Evolutionary conservation across 2,888 invertebrate species (phyloP).

Genomic region (Lobophora halterata): DNA sequence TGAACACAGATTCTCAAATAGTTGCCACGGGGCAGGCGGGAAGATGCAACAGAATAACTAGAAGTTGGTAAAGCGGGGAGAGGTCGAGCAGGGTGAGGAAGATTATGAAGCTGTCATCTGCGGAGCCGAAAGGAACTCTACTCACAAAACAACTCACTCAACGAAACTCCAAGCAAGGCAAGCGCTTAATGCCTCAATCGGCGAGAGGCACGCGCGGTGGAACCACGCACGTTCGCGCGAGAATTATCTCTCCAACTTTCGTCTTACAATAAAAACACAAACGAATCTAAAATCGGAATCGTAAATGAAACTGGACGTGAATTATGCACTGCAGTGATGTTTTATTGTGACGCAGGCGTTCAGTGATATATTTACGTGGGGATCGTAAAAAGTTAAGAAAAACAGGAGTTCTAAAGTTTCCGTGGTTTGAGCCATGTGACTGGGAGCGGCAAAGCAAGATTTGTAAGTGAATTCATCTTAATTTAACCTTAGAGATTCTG

Average conservation of each 20-base stretch:
- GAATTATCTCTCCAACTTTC: conserved; percentile 27
- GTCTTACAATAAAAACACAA: conserved; percentile 37
- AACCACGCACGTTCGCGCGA: conserved; percentile 36
- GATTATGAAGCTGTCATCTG: conserved; percentile 70
- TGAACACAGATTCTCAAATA: no score
- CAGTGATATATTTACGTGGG: conserved; percentile 57
- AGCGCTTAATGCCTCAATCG: conserved; percentile 41
- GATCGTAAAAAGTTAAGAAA: conserved; percentile 58
- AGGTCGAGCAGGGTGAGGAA: conserved; percentile 49
- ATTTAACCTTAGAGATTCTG: conserved; percentile 10
- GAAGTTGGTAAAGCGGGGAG: conserved; percentile 22
- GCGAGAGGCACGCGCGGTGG: conserved; percentile 56
- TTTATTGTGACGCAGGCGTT: conserved; percentile 47
- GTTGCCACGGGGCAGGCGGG: no score
- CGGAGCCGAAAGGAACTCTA: conserved; percentile 35
- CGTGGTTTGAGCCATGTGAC: conserved; percentile 73
- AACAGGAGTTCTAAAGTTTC: conserved; percentile 66
- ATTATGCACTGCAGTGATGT: conserved; percentile 46
- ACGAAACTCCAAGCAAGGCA: background rate
- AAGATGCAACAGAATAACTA: conserved; percentile 1
- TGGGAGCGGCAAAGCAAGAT: conserved; percentile 58
- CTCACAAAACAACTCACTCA: conserved; percentile 37
- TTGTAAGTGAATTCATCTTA: conserved; percentile 59
- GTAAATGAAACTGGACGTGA: conserved; percentile 35
- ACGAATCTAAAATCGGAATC: conserved; percentile 28